phyloP scores from a whole-genome alignment of 2,113 vertebrate species.

The Scopus umbretta region DNA sequence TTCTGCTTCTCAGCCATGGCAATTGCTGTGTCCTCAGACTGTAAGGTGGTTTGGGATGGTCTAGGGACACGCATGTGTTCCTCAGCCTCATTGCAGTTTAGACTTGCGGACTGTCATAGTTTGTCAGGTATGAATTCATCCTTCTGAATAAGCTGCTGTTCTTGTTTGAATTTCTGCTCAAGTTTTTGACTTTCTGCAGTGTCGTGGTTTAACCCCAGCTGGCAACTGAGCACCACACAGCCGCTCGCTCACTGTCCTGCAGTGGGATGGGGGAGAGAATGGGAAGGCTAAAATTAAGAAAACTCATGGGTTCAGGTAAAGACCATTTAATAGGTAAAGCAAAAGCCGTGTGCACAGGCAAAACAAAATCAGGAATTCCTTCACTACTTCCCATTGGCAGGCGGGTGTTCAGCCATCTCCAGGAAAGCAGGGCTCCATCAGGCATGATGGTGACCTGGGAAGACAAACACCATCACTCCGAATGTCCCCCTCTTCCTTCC shows the following conservation, averaged over 20 bases:
- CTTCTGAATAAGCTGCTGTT: neutral
- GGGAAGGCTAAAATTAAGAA: neutral
- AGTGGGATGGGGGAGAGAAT: neutral
- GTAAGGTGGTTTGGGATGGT: neutral
- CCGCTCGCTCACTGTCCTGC: fast-evolving
- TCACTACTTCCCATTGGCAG: neutral
- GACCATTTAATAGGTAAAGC: neutral
- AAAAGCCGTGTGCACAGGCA: fast-evolving
- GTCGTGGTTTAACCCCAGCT: neutral
- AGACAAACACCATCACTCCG: neutral
- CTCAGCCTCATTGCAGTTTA: neutral
- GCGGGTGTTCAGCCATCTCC: neutral
- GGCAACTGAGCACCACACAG: neutral
- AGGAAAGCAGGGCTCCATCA: neutral
- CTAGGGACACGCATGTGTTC: neutral
- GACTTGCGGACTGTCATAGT: neutral
- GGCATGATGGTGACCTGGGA: fast-evolving
- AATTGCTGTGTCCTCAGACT: neutral
- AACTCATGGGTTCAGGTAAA: neutral
- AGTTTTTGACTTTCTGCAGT: neutral
- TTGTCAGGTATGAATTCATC: neutral
- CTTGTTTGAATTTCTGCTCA: neutral
- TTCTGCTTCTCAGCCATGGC: neutral
- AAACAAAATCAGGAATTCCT: neutral
- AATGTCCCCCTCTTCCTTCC: neutral